A percentile compares a stretch with the other conserved stretches of the same genome.
Evolutionary conservation across 2,888 invertebrate species (phyloP).

Genomic region (Eurytoma adleriae): DNA sequence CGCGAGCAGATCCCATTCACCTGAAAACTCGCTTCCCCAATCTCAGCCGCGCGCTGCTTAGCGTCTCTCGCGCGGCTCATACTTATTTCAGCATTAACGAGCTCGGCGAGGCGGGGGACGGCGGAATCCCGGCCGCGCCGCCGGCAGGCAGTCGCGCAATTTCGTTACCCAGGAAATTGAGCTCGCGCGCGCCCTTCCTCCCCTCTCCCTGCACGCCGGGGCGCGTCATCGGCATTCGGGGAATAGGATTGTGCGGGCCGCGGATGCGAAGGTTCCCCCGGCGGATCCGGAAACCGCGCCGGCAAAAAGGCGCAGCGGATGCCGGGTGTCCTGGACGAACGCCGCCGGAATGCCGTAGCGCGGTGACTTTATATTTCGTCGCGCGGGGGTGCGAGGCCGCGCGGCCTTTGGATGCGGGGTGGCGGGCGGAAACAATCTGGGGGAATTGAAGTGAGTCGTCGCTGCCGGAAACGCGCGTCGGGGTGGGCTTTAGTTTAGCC

Average conservation of each 20-base stretch:
- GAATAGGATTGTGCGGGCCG: neutral
- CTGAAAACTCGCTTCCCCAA: too few relatives aligned
- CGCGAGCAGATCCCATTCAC: too few relatives aligned
- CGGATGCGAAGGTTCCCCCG: slow-evolving; percentile 4
- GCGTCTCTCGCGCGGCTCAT: too few relatives aligned
- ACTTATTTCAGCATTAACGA: too few relatives aligned
- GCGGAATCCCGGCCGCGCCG: too few relatives aligned
- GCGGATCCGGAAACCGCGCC: slow-evolving; percentile 19
- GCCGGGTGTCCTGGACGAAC: neutral
- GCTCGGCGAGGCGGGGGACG: too few relatives aligned
- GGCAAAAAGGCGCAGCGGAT: neutral
- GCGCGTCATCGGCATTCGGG: slow-evolving; percentile 40
- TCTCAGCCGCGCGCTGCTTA: too few relatives aligned
- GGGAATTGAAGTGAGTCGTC: slow-evolving; percentile 1
- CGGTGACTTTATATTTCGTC: too few relatives aligned
- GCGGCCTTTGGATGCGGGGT: neutral
- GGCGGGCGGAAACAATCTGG: slow-evolving; percentile 38
- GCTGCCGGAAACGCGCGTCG: neutral
- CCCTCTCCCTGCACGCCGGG: too few relatives aligned
- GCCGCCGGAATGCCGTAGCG: neutral
- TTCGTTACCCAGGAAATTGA: slow-evolving; percentile 1
- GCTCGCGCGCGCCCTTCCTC: too few relatives aligned
- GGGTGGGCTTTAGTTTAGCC: neutral
- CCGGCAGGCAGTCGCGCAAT: neutral
- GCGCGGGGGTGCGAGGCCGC: neutral